Percentiles rank a stretch among this genome's conserved stretches.
These are phyloP conservation scores for Tuberolachnus salignus DNA, from an alignment of 2,888 invertebrate genomes.

Conservation along the genomic window DNA sequence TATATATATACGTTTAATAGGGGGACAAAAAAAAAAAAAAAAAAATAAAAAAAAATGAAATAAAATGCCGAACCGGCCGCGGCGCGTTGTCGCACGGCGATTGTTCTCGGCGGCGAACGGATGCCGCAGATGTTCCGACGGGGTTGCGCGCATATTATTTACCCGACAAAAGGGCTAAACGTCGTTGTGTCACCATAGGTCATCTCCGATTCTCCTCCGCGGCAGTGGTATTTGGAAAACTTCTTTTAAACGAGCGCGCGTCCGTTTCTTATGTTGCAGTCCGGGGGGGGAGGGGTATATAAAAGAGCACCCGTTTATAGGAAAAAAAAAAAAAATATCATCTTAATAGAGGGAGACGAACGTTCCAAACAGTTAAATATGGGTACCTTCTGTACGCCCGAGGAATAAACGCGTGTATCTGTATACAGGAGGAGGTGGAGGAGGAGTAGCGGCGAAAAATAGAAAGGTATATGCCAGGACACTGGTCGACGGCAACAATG, in stretches of 20 bases:
- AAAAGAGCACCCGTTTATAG: conserved; percentile 46
- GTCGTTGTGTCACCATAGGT: conserved; percentile 54
- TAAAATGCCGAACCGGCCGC: background rate
- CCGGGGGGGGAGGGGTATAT: background rate
- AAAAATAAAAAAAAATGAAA: conserved; percentile 3
- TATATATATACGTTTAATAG: no score
- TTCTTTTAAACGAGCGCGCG: conserved; percentile 25
- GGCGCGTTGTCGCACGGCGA: background rate
- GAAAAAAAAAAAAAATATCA: background rate
- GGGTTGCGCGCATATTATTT: conserved; percentile 43
- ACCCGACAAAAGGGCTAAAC: conserved; percentile 56
- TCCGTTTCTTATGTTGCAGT: background rate
- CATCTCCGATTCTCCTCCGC: conserved; percentile 23
- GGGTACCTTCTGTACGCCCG: no score
- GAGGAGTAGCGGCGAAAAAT: background rate
- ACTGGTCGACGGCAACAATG: conserved; percentile 15
- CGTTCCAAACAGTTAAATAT: no score
- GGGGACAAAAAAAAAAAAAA: background rate
- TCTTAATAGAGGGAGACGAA: background rate
- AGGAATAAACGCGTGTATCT: no score
- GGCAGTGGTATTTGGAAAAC: conserved; percentile 3
- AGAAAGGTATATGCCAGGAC: background rate
- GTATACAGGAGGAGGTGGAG: background rate
- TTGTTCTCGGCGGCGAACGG: conserved; percentile 21
- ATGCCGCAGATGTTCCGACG: conserved; percentile 45